These are phyloP conservation scores for Nemopilema nomurai DNA, from an alignment of 30 jellyfish, hydroid and myxozoan genomes.

Conservation along the genomic window DNA sequence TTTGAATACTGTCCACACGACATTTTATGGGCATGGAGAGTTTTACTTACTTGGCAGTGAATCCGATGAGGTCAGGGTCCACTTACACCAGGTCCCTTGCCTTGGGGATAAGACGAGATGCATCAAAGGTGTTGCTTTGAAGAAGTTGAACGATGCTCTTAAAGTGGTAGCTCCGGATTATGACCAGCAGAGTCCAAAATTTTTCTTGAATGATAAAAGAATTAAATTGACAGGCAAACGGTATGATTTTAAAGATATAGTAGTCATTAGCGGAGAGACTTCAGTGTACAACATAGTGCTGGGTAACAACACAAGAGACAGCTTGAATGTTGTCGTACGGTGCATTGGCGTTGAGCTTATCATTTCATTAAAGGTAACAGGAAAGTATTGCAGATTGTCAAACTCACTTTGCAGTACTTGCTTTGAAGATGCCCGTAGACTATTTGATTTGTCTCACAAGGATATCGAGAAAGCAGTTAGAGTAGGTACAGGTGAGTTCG, in stretches of 20 bases:
- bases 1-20: slow-evolving; percentile 53
- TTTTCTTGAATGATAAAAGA: background rate
- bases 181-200: slow-evolving; percentile 14
- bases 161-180: slow-evolving; percentile 22
- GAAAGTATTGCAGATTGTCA: slow-evolving; percentile 37
- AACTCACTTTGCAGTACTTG: slow-evolving; percentile 69
- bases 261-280: slow-evolving; percentile 21
- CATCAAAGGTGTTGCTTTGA: slow-evolving; percentile 40
- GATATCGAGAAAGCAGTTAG: slow-evolving; percentile 39
- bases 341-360: slow-evolving; percentile 38
- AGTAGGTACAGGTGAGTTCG: slow-evolving; percentile 18
- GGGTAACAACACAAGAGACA: slow-evolving; percentile 40
- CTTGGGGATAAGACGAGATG: slow-evolving; percentile 50
- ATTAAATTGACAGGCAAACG: background rate
- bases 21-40: slow-evolving; percentile 73
- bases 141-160: background rate
- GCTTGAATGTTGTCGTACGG: slow-evolving; percentile 22
- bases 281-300: slow-evolving; percentile 25
- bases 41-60: slow-evolving; percentile 36
- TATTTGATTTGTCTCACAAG: slow-evolving; percentile 44
- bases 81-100: slow-evolving; percentile 60
- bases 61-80: slow-evolving; percentile 5
- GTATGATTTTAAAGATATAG: background rate
- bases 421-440: slow-evolving; percentile 12
- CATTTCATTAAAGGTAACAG: slow-evolving; percentile 39